Evolutionary conservation across 2,888 invertebrate species (phyloP), one percentile per base, ranked within the genome.

Genomic region (Lithophane ornitopus): DNA sequence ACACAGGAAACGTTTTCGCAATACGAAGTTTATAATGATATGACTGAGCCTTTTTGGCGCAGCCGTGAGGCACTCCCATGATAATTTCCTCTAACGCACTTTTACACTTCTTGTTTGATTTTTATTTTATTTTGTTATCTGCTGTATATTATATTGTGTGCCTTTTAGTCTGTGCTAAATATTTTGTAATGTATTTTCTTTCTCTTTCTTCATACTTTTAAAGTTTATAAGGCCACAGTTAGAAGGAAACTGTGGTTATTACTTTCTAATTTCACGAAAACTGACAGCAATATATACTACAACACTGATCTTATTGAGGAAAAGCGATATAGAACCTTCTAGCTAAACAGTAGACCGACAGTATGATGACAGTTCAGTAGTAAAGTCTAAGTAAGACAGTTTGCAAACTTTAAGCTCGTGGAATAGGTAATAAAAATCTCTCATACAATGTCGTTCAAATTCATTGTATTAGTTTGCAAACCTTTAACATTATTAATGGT

Each of bases 1-100:
- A 28, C 34, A 54, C 39, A 66, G 66, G 59, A 63, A 82, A 52
- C 26, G 39, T 19, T 81, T 76, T 76, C 14, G 44, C 12, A 66
- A 44, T 54, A 66, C 4, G 34, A 66, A n/a, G 28, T 34, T 34
- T 0, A 34, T 34, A 34, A 34, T 34, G 34, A 6, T n/a, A n/a
- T 34, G 34, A 6, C 34, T 34, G 34, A 6, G 6, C 34, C 34
- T 34, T 34, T 34, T 6, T 34, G 34, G 34, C 34, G 34, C 34
- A 34, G 6, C 3, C 34, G 3, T 34, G 34, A 34, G 6, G 34
- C 34, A 34, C 34, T 34, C 34, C 6, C 34, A 4, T 34, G 34
- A 34, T 34, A 34, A 34, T 34, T 34, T 34, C 6, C 6, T 34
- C 4, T 34, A 34, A 6, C 34, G 34, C 34, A 34, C 34, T 34